Conservation (phyloP, 1,140 invertebrate genomes). For the Hydropsyche tenuis region DNA sequence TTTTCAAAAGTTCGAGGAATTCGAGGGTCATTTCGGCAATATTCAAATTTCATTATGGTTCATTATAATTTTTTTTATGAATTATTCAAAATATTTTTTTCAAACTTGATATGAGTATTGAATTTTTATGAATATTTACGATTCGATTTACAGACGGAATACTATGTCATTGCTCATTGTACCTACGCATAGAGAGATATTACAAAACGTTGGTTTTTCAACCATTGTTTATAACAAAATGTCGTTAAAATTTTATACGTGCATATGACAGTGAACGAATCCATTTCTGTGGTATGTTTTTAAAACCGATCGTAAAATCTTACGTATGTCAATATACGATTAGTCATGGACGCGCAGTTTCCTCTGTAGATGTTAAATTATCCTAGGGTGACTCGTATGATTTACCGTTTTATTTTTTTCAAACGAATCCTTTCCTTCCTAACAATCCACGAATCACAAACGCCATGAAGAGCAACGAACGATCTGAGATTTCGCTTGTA, state of each 20-base stretch:
- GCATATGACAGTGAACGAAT: not conserved
- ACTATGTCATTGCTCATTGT: too few species aligned
- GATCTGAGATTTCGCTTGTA: conserved; percentile 18
- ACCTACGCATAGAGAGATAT: not conserved
- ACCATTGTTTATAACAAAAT: conserved; percentile 19
- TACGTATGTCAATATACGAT: conserved; percentile 22
- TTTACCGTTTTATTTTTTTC: not conserved
- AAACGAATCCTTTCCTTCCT: too few species aligned
- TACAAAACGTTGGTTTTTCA: conserved; percentile 3
- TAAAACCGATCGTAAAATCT: conserved; percentile 12
- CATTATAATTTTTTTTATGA: too few species aligned
- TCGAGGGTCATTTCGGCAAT: too few species aligned
- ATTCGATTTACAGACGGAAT: too few species aligned
- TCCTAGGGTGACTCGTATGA: conserved; percentile 1
- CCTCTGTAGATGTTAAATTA: not conserved
- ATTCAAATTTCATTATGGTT: too few species aligned
- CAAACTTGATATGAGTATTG: too few species aligned
- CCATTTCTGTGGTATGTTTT: conserved; percentile 13
- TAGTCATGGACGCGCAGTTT: not conserved
- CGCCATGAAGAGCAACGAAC: not conserved
- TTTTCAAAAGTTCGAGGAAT: too few species aligned
- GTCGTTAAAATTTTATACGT: conserved; percentile 19
- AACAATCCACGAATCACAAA: conserved; percentile 5
- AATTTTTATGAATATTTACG: too few species aligned
- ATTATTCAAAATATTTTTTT: too few species aligned